Conservation (phyloP, 2,888 invertebrate species). For the Alentia gelatinosa region DNA sequence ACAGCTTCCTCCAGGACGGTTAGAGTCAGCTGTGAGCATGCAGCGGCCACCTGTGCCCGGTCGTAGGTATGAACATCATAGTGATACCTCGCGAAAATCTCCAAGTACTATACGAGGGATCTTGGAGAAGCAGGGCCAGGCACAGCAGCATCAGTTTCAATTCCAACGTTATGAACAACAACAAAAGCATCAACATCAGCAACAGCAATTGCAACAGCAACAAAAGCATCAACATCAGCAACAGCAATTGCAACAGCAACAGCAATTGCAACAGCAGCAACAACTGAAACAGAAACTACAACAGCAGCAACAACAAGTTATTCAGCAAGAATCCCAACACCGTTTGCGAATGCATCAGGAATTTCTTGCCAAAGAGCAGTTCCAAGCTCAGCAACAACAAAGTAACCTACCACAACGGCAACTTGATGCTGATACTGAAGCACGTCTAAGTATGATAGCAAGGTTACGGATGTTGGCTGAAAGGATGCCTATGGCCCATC, state of each 20-base stretch:
- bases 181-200: not conserved
- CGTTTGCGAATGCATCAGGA: not conserved
- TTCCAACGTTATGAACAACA: not conserved
- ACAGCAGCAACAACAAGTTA: too few relatives aligned
- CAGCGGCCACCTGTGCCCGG: not conserved
- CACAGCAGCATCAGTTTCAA: not conserved
- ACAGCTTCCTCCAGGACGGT: not conserved
- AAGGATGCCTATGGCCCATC: not conserved
- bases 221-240: not conserved
- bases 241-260: not conserved
- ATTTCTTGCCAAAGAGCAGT: not conserved
- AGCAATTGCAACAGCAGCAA: not conserved
- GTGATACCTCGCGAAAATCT: too few relatives aligned
- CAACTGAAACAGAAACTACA: too few relatives aligned
- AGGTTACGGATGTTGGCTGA: too few relatives aligned
- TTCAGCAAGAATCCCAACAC: not conserved
- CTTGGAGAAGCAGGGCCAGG: not conserved
- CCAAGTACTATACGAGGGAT: too few relatives aligned
- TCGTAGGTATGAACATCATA: not conserved
- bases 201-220: not conserved
- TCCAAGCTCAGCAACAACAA: not conserved
- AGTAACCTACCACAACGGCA: not conserved
- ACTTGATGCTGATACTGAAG: not conserved
- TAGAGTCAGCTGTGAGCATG: not conserved
- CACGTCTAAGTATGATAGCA: too few relatives aligned